Percentiles rank a stretch among this genome's conserved stretches.
phyloP scores from a whole-genome alignment of 2,113 vertebrate species.

The Silurus glanis region DNA sequence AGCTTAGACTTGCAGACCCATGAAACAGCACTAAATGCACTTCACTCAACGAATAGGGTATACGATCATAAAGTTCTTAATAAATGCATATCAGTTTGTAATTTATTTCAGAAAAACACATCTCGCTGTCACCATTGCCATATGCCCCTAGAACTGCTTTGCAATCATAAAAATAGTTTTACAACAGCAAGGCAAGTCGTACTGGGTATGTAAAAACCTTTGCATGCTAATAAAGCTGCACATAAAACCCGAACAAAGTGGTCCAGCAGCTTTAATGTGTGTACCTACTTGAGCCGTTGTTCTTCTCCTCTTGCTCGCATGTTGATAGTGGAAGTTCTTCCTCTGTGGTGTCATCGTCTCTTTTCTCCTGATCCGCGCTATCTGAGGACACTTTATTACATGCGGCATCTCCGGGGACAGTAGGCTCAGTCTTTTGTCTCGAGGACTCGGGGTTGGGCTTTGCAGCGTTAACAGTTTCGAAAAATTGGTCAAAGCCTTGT shows the following conservation, averaged over 20 bases:
- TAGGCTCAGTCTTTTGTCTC: conserved; percentile 81
- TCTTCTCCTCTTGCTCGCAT: conserved; percentile 83
- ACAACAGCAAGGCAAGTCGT: conserved; percentile 91
- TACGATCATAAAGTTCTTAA: neutral
- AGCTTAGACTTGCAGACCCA: neutral
- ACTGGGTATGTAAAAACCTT: conserved; percentile 97
- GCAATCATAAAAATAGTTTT: conserved; percentile 95
- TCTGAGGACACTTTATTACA: conserved; percentile 77
- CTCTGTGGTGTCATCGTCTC: conserved; percentile 72
- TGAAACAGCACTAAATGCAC: neutral
- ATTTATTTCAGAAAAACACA: conserved; percentile 18
- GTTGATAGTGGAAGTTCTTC: conserved; percentile 84
- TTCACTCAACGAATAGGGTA: neutral
- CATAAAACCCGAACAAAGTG: conserved; percentile 84
- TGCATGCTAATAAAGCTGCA: conserved; percentile 97
- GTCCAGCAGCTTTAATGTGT: conserved; percentile 72
- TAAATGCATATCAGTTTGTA: neutral
- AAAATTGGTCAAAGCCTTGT: conserved; percentile 97
- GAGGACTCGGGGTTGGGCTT: conserved; percentile 66
- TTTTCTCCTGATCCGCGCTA: conserved; percentile 78
- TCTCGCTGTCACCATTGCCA: conserved; percentile 11
- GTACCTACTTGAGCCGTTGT: conserved; percentile 84
- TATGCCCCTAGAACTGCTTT: conserved; percentile 83
- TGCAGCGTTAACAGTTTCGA: conserved; percentile 77
- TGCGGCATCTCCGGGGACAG: conserved; percentile 66